Evolutionary conservation across 2,113 vertebrate genomes (phyloP).

Genomic region (Okapia johnstoni): DNA sequence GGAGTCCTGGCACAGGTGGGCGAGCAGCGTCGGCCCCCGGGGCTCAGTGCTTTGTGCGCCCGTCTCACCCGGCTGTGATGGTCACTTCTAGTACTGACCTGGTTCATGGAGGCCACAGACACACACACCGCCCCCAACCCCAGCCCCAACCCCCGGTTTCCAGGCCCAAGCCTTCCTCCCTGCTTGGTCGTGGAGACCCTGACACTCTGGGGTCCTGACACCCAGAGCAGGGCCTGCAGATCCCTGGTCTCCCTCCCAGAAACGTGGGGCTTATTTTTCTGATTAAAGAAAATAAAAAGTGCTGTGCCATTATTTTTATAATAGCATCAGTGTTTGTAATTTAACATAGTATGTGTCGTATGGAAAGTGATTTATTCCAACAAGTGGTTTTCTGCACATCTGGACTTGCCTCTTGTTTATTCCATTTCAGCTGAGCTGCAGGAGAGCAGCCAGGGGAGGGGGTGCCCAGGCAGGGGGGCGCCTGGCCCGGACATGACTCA

Average conservation of each 20-base stretch:
- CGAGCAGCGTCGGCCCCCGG: neutral
- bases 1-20: neutral
- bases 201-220: neutral
- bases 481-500: too few species aligned
- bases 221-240: neutral
- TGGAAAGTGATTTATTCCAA: slow-evolving; percentile 49
- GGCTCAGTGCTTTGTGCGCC: neutral
- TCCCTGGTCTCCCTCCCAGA: slow-evolving; percentile 18
- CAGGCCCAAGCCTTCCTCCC: neutral
- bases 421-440: slow-evolving; percentile 29
- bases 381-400: slow-evolving; percentile 9
- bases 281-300: slow-evolving; percentile 76
- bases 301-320: slow-evolving; percentile 72
- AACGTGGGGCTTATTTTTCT: slow-evolving; percentile 70
- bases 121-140: neutral
- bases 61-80: rapidly evolving
- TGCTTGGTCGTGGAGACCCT: neutral
- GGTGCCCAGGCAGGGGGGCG: neutral
- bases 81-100: neutral
- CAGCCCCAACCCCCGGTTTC: neutral
- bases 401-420: slow-evolving; percentile 55
- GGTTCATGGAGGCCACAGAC: neutral
- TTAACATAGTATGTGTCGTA: slow-evolving; percentile 47
- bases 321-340: slow-evolving; percentile 63
- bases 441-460: neutral